These are phyloP conservation scores for Laothoe populi DNA, from an alignment of 2,888 invertebrate species.

Conservation along the genomic window DNA sequence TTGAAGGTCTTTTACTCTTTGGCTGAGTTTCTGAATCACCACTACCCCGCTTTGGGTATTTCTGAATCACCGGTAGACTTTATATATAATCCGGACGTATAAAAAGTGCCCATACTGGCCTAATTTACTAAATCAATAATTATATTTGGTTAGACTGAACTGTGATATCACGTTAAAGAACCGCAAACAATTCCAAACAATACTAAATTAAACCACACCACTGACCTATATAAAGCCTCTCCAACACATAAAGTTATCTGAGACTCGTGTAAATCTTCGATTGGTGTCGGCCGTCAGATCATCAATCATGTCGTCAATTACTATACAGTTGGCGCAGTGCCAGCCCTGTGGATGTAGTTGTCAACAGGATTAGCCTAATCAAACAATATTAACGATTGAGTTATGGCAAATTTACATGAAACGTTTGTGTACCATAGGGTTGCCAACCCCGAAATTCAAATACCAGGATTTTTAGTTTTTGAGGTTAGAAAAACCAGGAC, in stretches of 20 bases:
- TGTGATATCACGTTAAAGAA: not conserved
- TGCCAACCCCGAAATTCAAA: too few relatives aligned
- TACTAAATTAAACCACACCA: not conserved
- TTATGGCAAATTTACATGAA: slow-evolving; percentile 34
- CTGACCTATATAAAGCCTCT: not conserved
- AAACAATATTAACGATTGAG: slow-evolving; percentile 38
- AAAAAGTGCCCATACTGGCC: too few relatives aligned
- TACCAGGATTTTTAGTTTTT: too few relatives aligned
- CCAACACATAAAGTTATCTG: not conserved
- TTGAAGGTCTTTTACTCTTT: too few relatives aligned
- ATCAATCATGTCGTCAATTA: slow-evolving; percentile 52
- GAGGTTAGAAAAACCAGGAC: too few relatives aligned
- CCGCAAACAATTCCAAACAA: not conserved
- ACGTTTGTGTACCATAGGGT: slow-evolving; percentile 5
- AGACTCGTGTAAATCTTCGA: slow-evolving; percentile 31
- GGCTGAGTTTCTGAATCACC: too few relatives aligned
- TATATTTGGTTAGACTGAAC: too few relatives aligned
- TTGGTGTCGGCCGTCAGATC: slow-evolving; percentile 15
- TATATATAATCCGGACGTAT: too few relatives aligned
- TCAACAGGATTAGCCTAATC: slow-evolving; percentile 45
- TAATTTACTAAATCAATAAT: too few relatives aligned
- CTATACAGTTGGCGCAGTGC: slow-evolving; percentile 46
- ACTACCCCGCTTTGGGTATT: too few relatives aligned
- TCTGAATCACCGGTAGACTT: too few relatives aligned
- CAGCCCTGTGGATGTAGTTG: slow-evolving; percentile 44